A percentile compares a stretch with the other conserved stretches of the same genome.
phyloP scores from a whole-genome alignment of 2,888 invertebrate species.

The Orthonevra nobilis region DNA sequence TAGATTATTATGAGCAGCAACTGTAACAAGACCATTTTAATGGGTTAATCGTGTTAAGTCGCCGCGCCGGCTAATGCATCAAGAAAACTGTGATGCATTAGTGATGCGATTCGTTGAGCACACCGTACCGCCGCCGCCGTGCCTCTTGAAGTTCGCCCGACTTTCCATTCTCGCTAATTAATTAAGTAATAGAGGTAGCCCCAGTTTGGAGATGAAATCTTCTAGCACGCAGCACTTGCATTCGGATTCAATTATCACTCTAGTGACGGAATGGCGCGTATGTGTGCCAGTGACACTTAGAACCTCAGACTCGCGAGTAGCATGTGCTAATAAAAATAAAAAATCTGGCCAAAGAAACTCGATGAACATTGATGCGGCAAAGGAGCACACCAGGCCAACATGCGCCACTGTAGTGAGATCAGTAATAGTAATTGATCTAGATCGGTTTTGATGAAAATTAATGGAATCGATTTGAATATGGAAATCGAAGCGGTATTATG shows the following conservation, averaged over 20 bases:
- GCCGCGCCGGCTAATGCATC: slow-evolving; percentile 18
- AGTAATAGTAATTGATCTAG: slow-evolving; percentile 62
- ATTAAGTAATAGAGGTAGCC: slow-evolving; percentile 51
- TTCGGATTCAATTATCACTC: slow-evolving; percentile 63
- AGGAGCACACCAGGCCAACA: neutral
- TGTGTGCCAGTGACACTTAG: slow-evolving; percentile 55
- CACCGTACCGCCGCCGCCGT: too few species aligned
- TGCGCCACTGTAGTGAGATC: slow-evolving; percentile 17
- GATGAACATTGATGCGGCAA: slow-evolving; percentile 13
- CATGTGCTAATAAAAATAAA: slow-evolving; percentile 7
- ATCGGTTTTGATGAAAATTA: slow-evolving; percentile 50
- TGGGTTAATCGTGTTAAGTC: slow-evolving; percentile 51
- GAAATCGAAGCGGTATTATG: slow-evolving; percentile 42
- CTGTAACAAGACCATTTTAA: slow-evolving; percentile 41
- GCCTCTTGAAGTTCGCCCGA: neutral
- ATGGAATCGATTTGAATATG: slow-evolving; percentile 55
- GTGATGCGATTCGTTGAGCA: slow-evolving; percentile 53
- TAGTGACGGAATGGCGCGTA: slow-evolving; percentile 19
- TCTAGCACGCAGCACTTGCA: slow-evolving; percentile 23
- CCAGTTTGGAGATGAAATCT: neutral
- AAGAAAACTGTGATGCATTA: slow-evolving; percentile 27
- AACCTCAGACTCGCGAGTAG: slow-evolving; percentile 14
- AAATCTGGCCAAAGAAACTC: slow-evolving; percentile 28
- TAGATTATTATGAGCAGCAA: slow-evolving; percentile 23
- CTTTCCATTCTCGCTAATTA: slow-evolving; percentile 56